These are phyloP conservation scores for Amiota minor DNA, from an alignment of 2,888 invertebrate species.

Conservation along the genomic window DNA sequence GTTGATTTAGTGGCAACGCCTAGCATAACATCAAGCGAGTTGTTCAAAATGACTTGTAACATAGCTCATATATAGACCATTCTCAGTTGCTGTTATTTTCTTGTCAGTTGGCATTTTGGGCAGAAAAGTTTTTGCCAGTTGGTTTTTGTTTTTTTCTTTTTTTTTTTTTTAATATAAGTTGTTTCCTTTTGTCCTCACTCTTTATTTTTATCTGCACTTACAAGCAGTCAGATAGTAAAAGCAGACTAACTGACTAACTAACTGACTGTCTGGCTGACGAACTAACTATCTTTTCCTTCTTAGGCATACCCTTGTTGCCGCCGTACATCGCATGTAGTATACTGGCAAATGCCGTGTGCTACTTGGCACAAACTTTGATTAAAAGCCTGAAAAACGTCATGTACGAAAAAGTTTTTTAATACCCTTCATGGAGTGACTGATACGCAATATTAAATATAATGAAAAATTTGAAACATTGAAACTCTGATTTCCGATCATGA, in stretches of 20 bases:
- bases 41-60: background rate
- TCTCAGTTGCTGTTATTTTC: slow-evolving; percentile 3
- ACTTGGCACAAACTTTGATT: slow-evolving; percentile 64
- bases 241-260: background rate
- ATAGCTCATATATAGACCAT: background rate
- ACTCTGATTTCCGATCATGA: too few species aligned
- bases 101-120: background rate
- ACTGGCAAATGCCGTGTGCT: slow-evolving; percentile 42
- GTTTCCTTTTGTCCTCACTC: background rate
- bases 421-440: too few species aligned
- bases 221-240: background rate
- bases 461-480: too few species aligned
- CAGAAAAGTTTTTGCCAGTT: background rate
- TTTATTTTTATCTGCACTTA: background rate
- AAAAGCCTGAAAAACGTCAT: slow-evolving; percentile 56
- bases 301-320: background rate
- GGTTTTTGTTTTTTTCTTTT: background rate
- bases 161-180: too few species aligned
- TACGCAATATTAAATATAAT: too few species aligned
- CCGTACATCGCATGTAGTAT: background rate
- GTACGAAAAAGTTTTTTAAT: slow-evolving; percentile 48
- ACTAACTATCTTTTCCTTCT: background rate
- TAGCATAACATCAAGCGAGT: background rate
- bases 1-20: slow-evolving; percentile 7
- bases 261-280: background rate